Conservation (phyloP, 2,888 invertebrate species). For the Amphipoea oculea region DNA sequence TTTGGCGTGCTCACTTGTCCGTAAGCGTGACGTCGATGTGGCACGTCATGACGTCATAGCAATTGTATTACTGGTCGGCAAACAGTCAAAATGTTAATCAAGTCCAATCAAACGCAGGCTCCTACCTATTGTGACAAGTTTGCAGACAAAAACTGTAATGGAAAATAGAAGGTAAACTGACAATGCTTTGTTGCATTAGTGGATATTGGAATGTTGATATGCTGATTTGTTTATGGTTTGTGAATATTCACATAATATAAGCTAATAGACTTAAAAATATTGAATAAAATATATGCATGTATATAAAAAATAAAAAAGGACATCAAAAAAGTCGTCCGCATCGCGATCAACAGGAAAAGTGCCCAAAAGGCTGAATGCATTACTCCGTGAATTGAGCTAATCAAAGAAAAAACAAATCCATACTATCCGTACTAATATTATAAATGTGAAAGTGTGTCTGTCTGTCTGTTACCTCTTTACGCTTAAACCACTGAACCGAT, state of each 20-base stretch:
- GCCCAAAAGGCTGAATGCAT: too few relatives aligned
- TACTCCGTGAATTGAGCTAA: neutral
- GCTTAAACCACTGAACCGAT: too few relatives aligned
- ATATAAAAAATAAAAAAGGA: neutral
- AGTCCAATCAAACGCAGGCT: conserved; percentile 90
- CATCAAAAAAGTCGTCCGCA: neutral
- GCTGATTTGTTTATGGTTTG: neutral
- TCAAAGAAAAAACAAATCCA: neutral
- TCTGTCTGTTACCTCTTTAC: too few relatives aligned
- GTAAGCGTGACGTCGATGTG: conserved; percentile 53
- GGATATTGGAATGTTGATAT: neutral
- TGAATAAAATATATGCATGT: too few relatives aligned
- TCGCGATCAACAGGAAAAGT: neutral
- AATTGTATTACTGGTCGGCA: conserved; percentile 68
- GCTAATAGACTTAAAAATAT: too few relatives aligned
- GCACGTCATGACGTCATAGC: conserved; percentile 44
- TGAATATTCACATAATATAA: too few relatives aligned
- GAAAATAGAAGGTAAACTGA: conserved; percentile 7
- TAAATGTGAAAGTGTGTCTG: too few relatives aligned
- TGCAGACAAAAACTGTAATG: conserved; percentile 29
- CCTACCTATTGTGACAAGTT: conserved; percentile 70
- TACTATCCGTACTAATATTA: too few relatives aligned
- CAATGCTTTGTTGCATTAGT: conserved; percentile 3
- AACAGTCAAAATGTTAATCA: conserved; percentile 90
- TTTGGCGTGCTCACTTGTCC: conserved; percentile 59